phyloP scores from a whole-genome alignment of 2,113 vertebrate species.

The Arizona elegans region DNA sequence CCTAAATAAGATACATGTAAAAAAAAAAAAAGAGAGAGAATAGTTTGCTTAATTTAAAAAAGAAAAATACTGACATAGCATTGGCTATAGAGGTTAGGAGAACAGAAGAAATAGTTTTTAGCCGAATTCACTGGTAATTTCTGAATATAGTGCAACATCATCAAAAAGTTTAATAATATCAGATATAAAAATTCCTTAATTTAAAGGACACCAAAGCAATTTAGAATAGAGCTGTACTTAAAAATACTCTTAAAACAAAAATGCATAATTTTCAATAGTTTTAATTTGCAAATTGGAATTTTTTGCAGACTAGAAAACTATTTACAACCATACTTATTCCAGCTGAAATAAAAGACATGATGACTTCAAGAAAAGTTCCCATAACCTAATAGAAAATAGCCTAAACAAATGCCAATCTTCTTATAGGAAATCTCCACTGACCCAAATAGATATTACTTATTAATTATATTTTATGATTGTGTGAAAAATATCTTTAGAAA shows the following conservation, averaged over 20 bases:
- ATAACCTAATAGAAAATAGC: background rate
- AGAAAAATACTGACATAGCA: slow-evolving; percentile 51
- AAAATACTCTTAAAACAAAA: background rate
- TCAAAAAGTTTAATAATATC: slow-evolving; percentile 29
- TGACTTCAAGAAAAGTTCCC: background rate
- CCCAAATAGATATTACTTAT: background rate
- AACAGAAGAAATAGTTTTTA: slow-evolving; percentile 62
- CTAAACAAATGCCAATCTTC: background rate
- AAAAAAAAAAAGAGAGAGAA: slow-evolving; percentile 51
- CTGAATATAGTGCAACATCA: slow-evolving; percentile 54
- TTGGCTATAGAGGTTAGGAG: slow-evolving; percentile 50
- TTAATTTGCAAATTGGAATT: background rate
- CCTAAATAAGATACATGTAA: slow-evolving; percentile 66
- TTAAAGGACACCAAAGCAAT: slow-evolving; percentile 22
- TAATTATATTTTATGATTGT: background rate
- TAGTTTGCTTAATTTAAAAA: slow-evolving; percentile 54
- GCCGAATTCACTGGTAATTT: slow-evolving; percentile 57
- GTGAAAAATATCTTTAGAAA: background rate
- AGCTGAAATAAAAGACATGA: background rate
- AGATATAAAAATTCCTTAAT: background rate
- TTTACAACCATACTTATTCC: background rate
- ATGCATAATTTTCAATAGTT: background rate
- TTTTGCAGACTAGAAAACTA: background rate
- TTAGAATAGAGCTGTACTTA: background rate
- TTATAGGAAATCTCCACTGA: background rate